Evolutionary conservation across 1,140 invertebrate genomes (phyloP), one percentile per base, ranked within the genome.

Genomic region (Portunus trituberculatus): DNA sequence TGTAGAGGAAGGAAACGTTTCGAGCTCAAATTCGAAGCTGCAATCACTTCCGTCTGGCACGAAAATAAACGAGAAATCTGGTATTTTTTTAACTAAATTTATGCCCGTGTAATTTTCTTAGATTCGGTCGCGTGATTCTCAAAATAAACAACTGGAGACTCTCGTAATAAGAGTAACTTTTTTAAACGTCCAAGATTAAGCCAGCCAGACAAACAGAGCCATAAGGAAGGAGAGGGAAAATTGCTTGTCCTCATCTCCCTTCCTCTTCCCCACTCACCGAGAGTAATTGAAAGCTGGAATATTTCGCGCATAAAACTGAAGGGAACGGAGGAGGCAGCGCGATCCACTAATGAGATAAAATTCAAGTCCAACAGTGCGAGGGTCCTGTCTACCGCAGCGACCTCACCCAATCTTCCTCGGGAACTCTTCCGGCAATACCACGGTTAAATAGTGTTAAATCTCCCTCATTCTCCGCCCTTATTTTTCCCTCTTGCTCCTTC

Each of bases 271-370:
- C 45, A 88, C 89, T 91, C 88, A 91, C 76, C 2, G 31, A 89
- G 91, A 52, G 94, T 95, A 95, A 95, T 95, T 95, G 94, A 95
- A 87, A 95, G 88, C 91, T 84, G 91, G 94, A 95, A 95, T 95
- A 95, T 95, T 95, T 95, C 91, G 83, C 94, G 91, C 94, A 95
- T 93, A 92, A 95, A 92, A 92, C 83, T 88, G 94, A 93, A 95
- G 91, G 48, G 76, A 92, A 48, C 82, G 91, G n/a, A 59, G 82
- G 91, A 95, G 91, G 86, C 90, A 32, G 91, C 94, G 67, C 91
- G 94, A 93, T 91, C 94, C 31, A 88, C 94, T 95, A 92, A 95
- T 93, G 94, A 95, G 94, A 95, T 95, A 95, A 95, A 92, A 95
- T 88, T 82, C 90, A 87, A 67, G 84, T 46, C 88, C 59, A 82